Percentiles rank a stretch among this genome's conserved stretches.
Conservation (phyloP, 2,888 invertebrate genomes). For the Plemyria rubiginata region DNA sequence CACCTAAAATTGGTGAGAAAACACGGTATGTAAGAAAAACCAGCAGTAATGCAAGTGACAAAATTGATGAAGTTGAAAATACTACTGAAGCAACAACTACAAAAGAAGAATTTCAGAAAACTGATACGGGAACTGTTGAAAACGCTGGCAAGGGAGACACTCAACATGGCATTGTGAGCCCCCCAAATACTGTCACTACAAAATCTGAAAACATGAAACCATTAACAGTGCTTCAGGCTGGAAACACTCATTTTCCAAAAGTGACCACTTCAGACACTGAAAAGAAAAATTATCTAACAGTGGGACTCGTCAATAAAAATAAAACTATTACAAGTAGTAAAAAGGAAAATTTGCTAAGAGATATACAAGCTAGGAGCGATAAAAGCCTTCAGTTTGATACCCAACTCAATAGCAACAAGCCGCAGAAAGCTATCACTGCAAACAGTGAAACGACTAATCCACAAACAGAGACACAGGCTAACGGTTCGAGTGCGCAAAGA, state of each 20-base stretch:
- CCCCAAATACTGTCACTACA: neutral
- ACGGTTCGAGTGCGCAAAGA: neutral
- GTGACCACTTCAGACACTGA: neutral
- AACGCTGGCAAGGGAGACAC: neutral
- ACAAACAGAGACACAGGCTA: neutral
- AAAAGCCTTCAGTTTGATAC: neutral
- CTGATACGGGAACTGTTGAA: neutral
- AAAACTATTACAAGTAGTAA: neutral
- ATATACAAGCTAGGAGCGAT: neutral
- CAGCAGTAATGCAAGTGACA: neutral
- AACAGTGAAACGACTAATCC: neutral
- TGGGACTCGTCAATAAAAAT: neutral
- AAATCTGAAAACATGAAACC: neutral
- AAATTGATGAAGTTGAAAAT: neutral
- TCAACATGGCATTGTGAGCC: neutral
- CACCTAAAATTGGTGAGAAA: neutral
- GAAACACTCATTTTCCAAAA: neutral
- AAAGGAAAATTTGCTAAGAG: neutral
- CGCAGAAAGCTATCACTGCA: neutral
- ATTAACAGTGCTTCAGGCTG: neutral
- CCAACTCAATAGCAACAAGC: no score
- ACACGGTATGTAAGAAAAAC: neutral
- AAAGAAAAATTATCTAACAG: neutral
- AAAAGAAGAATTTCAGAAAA: neutral
- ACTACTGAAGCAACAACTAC: neutral